A percentile compares a stretch with the other conserved stretches of the same genome.
Evolutionary conservation across 2,113 vertebrate species (phyloP).

Genomic region (Gymnorhina tibicen): DNA sequence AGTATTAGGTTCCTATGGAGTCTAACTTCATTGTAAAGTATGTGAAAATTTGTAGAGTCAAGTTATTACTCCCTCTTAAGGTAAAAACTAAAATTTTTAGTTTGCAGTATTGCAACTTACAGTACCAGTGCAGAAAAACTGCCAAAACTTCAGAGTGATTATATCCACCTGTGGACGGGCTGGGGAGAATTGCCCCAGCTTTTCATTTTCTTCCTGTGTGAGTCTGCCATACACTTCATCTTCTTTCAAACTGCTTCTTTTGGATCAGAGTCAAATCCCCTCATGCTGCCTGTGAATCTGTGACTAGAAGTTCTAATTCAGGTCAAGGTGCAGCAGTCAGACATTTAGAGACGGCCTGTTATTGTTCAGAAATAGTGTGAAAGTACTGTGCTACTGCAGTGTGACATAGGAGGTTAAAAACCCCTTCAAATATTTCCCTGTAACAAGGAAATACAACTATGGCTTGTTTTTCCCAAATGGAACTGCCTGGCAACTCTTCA

Average conservation of each 20-base stretch:
- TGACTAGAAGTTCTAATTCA: not conserved
- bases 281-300: not conserved
- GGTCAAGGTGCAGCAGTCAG: not conserved
- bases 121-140: not conserved
- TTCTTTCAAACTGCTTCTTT: not conserved
- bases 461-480: not conserved
- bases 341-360: not conserved
- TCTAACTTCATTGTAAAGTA: not conserved
- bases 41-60: not conserved
- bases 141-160: not conserved
- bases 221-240: not conserved
- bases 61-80: not conserved
- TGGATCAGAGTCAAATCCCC: not conserved
- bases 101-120: not conserved
- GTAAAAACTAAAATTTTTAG: not conserved
- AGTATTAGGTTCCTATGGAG: not conserved
- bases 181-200: not conserved
- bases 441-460: not conserved
- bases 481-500: not conserved
- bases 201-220: not conserved
- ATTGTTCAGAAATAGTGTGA: not conserved
- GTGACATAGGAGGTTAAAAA: not conserved
- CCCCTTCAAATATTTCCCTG: not conserved
- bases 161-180: not conserved
- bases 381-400: not conserved